phyloP scores from a whole-genome alignment of 2,113 vertebrate genomes.

The Hippocampus mohnikei region DNA sequence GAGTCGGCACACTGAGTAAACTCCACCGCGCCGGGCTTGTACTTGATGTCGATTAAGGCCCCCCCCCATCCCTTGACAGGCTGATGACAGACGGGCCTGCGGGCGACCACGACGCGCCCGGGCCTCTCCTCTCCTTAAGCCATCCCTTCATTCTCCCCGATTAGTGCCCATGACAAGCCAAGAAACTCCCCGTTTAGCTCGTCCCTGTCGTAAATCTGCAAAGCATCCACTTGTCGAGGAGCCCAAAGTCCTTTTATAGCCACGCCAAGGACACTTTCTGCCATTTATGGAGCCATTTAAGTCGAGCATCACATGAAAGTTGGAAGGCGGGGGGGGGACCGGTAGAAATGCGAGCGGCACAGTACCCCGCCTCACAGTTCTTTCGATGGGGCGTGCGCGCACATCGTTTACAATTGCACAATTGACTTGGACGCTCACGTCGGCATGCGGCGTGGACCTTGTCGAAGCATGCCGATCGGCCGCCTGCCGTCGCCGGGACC shows the following conservation, averaged over 20 bases:
- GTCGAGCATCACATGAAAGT: constrained; percentile 43
- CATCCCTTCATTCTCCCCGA: constrained; percentile 17
- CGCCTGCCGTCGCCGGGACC: constrained; percentile 38
- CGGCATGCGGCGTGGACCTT: constrained; percentile 32
- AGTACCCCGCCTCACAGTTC: neutral
- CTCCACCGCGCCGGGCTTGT: constrained; percentile 17
- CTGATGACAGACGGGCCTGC: constrained; percentile 36
- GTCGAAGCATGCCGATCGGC: constrained; percentile 54
- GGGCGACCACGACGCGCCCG: constrained; percentile 9
- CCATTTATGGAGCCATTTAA: constrained; percentile 67
- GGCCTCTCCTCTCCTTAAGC: constrained; percentile 34
- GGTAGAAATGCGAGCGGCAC: constrained; percentile 25
- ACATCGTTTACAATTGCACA: neutral
- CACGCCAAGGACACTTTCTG: constrained; percentile 64
- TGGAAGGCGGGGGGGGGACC: constrained; percentile 18
- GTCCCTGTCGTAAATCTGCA: constrained; percentile 49
- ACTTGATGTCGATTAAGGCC: constrained; percentile 30
- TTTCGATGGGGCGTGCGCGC: neutral
- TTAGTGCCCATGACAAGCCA: constrained; percentile 28
- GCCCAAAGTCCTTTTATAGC: constrained; percentile 69
- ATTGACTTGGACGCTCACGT: constrained; percentile 51
- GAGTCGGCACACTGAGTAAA: constrained; percentile 8
- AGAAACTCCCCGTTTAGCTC: constrained; percentile 33
- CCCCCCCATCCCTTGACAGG: constrained; percentile 21
- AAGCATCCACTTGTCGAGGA: constrained; percentile 28